A percentile compares a stretch with the other conserved stretches of the same genome.
Evolutionary conservation across 1,140 invertebrate species (phyloP).

Genomic region (Meloidogyne hapla): DNA sequence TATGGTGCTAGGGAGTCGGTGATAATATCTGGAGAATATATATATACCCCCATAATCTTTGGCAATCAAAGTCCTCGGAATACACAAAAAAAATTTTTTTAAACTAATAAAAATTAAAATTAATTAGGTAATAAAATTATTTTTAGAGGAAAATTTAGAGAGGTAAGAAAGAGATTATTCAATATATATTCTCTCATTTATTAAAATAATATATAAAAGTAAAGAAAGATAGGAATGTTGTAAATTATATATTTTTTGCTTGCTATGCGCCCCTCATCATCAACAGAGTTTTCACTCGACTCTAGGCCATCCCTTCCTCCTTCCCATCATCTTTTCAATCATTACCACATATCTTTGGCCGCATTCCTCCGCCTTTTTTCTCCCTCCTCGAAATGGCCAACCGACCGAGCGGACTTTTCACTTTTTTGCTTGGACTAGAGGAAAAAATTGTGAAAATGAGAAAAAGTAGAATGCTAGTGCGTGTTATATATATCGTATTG

Average conservation of each 20-base stretch:
- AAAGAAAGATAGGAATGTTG: neutral
- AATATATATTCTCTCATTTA: neutral
- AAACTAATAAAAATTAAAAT: no score
- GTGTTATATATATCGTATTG: constrained; percentile 8
- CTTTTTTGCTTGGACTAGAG: neutral
- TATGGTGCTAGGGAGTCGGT: no score
- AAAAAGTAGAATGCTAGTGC: neutral
- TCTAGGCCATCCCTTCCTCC: neutral
- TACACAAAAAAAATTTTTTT: no score
- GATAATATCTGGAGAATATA: no score
- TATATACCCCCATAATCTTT: no score
- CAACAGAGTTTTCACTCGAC: neutral
- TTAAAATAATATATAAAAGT: neutral
- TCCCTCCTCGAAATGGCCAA: constrained; percentile 1
- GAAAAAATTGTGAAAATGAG: neutral
- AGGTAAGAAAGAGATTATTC: neutral
- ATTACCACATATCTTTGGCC: constrained; percentile 5
- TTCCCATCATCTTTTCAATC: neutral
- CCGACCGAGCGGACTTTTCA: neutral
- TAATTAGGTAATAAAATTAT: no score
- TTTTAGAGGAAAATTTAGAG: neutral
- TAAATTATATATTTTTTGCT: neutral
- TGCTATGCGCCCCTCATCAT: neutral
- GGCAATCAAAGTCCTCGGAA: no score
- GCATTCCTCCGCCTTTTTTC: constrained; percentile 1